phyloP scores from a whole-genome alignment of 2,888 invertebrate genomes.

The Epistrophe grossulariae region DNA sequence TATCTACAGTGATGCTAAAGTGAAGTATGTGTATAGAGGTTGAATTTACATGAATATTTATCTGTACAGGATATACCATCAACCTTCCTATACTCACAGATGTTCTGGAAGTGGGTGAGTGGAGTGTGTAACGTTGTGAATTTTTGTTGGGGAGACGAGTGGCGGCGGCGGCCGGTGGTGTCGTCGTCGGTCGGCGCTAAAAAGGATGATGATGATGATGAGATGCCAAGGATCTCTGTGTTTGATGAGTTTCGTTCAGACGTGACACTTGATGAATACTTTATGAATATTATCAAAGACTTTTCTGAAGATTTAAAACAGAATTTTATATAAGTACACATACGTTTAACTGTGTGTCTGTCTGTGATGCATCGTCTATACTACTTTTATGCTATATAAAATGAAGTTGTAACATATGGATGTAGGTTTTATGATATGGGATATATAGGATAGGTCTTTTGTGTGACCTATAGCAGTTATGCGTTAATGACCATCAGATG shows the following conservation, averaged over 20 bases:
- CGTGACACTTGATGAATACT: conserved; percentile 62
- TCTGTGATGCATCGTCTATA: neutral
- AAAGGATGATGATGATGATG: conserved; percentile 22
- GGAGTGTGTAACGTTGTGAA: neutral
- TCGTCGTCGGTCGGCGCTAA: neutral
- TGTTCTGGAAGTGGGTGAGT: neutral
- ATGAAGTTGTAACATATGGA: conserved; percentile 10
- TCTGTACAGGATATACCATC: neutral
- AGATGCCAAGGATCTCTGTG: conserved; percentile 35
- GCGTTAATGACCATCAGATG: conserved; percentile 17
- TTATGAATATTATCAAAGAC: conserved; percentile 58
- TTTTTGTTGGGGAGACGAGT: neutral
- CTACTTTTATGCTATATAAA: neutral
- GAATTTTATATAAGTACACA: neutral
- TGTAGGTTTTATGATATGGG: neutral
- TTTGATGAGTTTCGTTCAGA: conserved; percentile 63
- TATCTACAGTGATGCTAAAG: neutral
- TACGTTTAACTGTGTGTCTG: neutral
- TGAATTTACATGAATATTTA: conserved; percentile 46
- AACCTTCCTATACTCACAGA: neutral
- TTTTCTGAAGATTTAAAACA: conserved; percentile 37
- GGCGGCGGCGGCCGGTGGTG: too few relatives aligned
- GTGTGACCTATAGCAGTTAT: conserved; percentile 25
- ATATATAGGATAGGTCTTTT: neutral
- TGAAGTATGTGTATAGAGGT: conserved; percentile 2